Percentiles rank a stretch among this genome's conserved stretches.
Conservation (phyloP, 2,888 invertebrate genomes). For the Sinentomon sp. region DNA sequence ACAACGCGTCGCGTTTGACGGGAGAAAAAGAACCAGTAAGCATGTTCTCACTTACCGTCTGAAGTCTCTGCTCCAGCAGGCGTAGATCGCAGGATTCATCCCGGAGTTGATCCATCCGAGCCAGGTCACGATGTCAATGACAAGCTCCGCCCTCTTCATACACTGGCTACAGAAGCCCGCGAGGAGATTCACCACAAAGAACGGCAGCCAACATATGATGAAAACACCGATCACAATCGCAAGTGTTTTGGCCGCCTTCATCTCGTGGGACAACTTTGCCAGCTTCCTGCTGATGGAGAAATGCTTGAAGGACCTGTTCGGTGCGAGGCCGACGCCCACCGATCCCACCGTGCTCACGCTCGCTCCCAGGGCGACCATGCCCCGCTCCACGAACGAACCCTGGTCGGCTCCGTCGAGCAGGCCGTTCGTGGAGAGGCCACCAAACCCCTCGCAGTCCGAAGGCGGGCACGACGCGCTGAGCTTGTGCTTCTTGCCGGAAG, state of each 20-base stretch:
- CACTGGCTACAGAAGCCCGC: constrained; percentile 69
- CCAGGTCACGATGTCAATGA: constrained; percentile 72
- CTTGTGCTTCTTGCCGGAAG: constrained; percentile 19
- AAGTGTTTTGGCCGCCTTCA: constrained; percentile 87
- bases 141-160: constrained; percentile 61
- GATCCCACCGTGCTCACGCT: too few species aligned
- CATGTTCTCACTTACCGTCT: constrained; percentile 48
- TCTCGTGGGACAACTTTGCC: constrained; percentile 85
- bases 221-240: constrained; percentile 94
- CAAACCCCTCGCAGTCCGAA: too few species aligned
- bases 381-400: too few species aligned
- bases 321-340: constrained; percentile 46
- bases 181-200: constrained; percentile 77
- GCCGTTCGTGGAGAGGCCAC: too few species aligned
- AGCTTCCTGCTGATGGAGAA: constrained; percentile 76
- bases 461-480: constrained; percentile 3
- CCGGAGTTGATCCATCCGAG: constrained; percentile 84
- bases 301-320: constrained; percentile 43
- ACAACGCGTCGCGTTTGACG: too few species aligned
- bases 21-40: too few species aligned
- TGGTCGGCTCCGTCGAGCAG: too few species aligned
- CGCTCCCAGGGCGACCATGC: too few species aligned
- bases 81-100: constrained; percentile 93
- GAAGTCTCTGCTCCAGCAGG: constrained; percentile 93
- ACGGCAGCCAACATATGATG: constrained; percentile 89